Evolutionary conservation across 2,113 vertebrate species (phyloP), one percentile per base, ranked within the genome.

Genomic region (human): DNA sequence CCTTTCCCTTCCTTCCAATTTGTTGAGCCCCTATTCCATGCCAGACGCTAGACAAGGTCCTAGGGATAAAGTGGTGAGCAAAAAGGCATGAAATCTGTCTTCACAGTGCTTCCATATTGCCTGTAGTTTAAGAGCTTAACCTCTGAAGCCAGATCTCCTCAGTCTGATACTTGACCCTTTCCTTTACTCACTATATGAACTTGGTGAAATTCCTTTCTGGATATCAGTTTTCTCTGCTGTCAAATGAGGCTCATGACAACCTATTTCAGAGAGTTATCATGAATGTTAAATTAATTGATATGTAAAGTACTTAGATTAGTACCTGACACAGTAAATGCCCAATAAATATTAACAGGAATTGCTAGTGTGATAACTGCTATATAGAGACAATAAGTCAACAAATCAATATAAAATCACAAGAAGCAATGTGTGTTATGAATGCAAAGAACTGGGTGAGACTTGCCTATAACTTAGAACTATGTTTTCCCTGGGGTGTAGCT

Each of bases 401-500:
- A 79, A 38, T 55, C 68, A 68, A 82, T 89, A 57, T 76, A 88
- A 95, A 97, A 88, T 88, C 43, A 88, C 18, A 96, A 30, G 66
- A 93, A 61, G 43, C 27, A 76, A 3, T n/a, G 78, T n/a, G 8
- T 96, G 8, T 35, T 83, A 55, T 17, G 48, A 57, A 17, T 86
- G 20, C 20, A 94, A 95, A 73, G 38, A 90, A 55, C 9, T 35
- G 35, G 23, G 17, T n/a, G 13, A 50, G 38, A 72, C 64, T 35
- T 88, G 20, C 61, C 38, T 64, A 3, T 90, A 50, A 70, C 30
- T 50, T 87, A 59, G 43, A 93, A 66, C 68, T 84, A 0, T 64
- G 30, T 48, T 57, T 68, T 86, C 6, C 13, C 52, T 84, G 64
- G 3, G 22, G 20, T n/a, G 3, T 85, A 70, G 18, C 35, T 68